A percentile compares a stretch with the other conserved stretches of the same genome.
Evolutionary conservation across 2,113 vertebrate genomes (phyloP).

Genomic region (Sceloporus tristichus): DNA sequence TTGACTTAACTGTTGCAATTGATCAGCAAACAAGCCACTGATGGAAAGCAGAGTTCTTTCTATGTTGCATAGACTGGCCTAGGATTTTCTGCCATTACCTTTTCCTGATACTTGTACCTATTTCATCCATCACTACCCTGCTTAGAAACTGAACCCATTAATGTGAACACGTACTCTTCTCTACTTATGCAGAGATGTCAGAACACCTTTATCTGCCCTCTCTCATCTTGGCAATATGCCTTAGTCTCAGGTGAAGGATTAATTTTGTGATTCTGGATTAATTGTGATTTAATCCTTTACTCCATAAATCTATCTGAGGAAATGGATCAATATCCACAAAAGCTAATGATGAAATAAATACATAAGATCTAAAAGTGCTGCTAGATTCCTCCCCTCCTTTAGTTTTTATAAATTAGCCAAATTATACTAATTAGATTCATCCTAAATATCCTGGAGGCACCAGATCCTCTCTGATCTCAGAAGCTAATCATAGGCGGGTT

Average conservation of each 20-base stretch:
- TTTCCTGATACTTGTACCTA: background rate
- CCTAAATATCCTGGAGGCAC: too few species aligned
- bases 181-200: background rate
- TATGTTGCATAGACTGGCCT: background rate
- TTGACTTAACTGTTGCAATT: too few species aligned
- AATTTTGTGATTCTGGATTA: constrained; percentile 46
- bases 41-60: background rate
- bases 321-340: too few species aligned
- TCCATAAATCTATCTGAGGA: too few species aligned
- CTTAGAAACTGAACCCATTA: background rate
- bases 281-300: too few species aligned
- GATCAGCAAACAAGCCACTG: background rate
- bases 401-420: constrained; percentile 46
- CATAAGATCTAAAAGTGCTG: too few species aligned
- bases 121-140: background rate
- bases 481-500: too few species aligned
- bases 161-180: background rate
- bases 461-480: too few species aligned
- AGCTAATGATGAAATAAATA: too few species aligned
- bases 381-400: too few species aligned
- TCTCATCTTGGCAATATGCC: background rate
- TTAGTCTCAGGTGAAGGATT: background rate
- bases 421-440: constrained; percentile 60
- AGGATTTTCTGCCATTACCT: background rate
- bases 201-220: background rate